Conservation (phyloP, 2,888 invertebrate species). For the Pheosia tremula region DNA sequence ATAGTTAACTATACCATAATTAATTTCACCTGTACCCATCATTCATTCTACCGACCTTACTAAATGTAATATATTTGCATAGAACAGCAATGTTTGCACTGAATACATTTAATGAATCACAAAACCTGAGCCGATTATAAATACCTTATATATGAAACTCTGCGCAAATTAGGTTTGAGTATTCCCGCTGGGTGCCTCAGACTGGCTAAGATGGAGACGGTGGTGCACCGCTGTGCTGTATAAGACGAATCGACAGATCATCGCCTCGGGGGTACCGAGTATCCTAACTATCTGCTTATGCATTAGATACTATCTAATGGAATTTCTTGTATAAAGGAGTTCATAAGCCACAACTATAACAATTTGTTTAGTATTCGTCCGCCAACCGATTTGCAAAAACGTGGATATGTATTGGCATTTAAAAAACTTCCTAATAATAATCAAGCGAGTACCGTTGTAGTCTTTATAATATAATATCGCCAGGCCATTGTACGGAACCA, state of each 20-base stretch:
- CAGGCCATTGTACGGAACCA: no score
- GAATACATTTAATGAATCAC: conserved; percentile 34
- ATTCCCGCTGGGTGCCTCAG: conserved; percentile 36
- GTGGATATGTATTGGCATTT: no score
- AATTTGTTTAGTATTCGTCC: no score
- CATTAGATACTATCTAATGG: background rate
- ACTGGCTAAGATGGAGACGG: conserved; percentile 25
- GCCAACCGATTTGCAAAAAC: no score
- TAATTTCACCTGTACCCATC: conserved; percentile 26
- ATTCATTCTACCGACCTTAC: conserved; percentile 26
- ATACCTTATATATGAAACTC: conserved; percentile 45
- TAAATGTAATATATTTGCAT: conserved; percentile 10
- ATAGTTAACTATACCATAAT: conserved; percentile 31
- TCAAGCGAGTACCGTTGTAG: no score
- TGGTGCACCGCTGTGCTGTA: conserved; percentile 11
- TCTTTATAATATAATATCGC: no score
- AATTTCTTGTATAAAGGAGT: background rate
- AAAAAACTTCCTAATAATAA: no score
- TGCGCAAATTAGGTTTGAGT: conserved; percentile 39
- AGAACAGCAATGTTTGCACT: conserved; percentile 15
- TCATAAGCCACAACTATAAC: no score
- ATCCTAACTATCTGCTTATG: conserved; percentile 9
- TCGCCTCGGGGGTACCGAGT: conserved; percentile 47
- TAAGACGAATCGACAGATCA: conserved; percentile 51
- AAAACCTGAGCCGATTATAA: conserved; percentile 45